Conservation (phyloP, 2,113 vertebrate species). For the Psittacara wagleri region DNA sequence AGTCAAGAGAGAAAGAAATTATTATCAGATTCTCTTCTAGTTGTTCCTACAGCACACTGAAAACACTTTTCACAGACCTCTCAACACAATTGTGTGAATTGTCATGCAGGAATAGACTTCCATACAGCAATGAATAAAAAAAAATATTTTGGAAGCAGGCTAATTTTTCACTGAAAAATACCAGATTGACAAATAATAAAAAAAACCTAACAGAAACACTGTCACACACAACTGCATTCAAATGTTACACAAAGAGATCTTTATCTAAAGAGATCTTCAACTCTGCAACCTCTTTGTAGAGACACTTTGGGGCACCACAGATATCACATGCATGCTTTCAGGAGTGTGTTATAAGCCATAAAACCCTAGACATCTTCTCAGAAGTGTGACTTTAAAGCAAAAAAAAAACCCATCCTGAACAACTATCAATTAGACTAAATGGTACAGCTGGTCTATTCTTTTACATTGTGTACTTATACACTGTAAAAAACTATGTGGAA, state of each 20-base stretch:
- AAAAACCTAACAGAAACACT: background rate
- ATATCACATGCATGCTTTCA: background rate
- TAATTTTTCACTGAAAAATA: background rate
- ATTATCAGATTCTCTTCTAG: background rate
- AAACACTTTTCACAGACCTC: background rate
- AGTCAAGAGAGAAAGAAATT: background rate
- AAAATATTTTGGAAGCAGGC: background rate
- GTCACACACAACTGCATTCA: background rate
- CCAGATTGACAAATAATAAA: background rate
- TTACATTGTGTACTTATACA: background rate
- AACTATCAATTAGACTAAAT: background rate
- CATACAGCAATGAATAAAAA: background rate
- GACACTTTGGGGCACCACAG: background rate
- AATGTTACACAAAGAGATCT: background rate
- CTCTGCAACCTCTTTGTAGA: background rate
- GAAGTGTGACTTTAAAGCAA: background rate
- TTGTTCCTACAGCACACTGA: background rate
- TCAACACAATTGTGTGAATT: background rate
- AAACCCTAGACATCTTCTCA: background rate
- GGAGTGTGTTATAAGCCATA: background rate
- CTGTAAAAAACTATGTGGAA: fast-evolving
- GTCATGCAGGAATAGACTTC: background rate
- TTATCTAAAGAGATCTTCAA: background rate
- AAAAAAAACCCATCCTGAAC: background rate
- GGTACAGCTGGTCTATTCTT: background rate